phyloP scores from a whole-genome alignment of 2,113 vertebrate genomes.

The Neodontobutis hainanensis region DNA sequence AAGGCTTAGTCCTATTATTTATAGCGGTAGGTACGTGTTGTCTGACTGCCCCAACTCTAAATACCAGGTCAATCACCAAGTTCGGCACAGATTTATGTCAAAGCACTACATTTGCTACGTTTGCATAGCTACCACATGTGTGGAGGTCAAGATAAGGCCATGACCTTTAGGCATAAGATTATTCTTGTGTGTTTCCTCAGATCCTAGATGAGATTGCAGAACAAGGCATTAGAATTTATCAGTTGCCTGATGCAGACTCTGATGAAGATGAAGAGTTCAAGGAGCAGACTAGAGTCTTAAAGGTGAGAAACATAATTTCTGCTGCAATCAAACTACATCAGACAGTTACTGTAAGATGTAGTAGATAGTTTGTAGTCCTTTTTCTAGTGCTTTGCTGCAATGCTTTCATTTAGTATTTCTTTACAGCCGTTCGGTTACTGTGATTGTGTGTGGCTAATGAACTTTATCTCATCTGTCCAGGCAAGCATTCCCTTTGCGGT shows the following conservation, averaged over 20 bases:
- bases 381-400: constrained; percentile 4
- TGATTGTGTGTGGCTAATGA: not conserved
- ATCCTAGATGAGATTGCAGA: constrained; percentile 92
- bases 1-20: no score
- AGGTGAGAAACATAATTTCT: constrained; percentile 72
- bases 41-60: no score
- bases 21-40: no score
- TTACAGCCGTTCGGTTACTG: constrained; percentile 8
- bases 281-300: constrained; percentile 91
- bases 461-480: constrained; percentile 56
- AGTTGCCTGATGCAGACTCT: constrained; percentile 92
- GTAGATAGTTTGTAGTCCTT: no score
- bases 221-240: constrained; percentile 91
- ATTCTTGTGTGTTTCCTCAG: constrained; percentile 60
- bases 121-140: no score
- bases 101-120: no score
- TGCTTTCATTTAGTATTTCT: constrained; percentile 9
- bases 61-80: no score
- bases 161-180: constrained; percentile 2
- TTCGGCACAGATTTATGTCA: no score
- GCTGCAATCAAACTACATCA: not conserved
- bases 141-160: not conserved
- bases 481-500: constrained; percentile 89
- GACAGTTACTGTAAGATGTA: no score
- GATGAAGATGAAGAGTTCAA: constrained; percentile 97